A percentile compares a stretch with the other conserved stretches of the same genome.
These are phyloP conservation scores for Pseudocheirus occidentalis DNA, from an alignment of 2,797 vertebrate species.

Conservation along the genomic window DNA sequence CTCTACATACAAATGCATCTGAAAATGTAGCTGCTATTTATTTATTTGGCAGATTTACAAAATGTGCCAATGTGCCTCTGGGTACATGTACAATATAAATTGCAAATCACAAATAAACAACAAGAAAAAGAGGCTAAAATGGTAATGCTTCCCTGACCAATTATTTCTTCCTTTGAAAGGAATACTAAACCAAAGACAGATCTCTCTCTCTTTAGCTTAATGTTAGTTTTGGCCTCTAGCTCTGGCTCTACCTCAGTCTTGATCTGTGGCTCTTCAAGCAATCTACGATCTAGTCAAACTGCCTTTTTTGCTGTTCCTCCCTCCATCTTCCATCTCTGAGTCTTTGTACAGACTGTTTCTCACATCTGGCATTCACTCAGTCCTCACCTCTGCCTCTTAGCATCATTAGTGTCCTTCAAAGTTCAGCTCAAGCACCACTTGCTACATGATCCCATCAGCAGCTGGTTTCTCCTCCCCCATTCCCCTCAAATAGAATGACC, in stretches of 20 bases:
- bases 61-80: slow-evolving; percentile 60
- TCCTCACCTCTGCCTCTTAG: background rate
- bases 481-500: background rate
- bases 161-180: background rate
- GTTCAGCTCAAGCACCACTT: background rate
- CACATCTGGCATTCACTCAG: background rate
- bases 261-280: background rate
- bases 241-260: background rate
- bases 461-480: background rate
- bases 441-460: background rate
- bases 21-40: slow-evolving; percentile 56
- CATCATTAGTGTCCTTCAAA: background rate
- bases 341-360: background rate
- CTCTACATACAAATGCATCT: slow-evolving; percentile 45
- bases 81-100: slow-evolving; percentile 58
- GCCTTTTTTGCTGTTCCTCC: background rate
- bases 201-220: background rate
- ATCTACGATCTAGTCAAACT: background rate
- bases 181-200: background rate
- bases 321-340: background rate
- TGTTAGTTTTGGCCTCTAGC: background rate
- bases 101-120: slow-evolving; percentile 46
- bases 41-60: slow-evolving; percentile 63
- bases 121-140: slow-evolving; percentile 34
- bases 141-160: background rate